Evolutionary conservation across 1,140 invertebrate species (phyloP), one percentile per base, ranked within the genome.

Genomic region (Dendrolimus kikuchii): DNA sequence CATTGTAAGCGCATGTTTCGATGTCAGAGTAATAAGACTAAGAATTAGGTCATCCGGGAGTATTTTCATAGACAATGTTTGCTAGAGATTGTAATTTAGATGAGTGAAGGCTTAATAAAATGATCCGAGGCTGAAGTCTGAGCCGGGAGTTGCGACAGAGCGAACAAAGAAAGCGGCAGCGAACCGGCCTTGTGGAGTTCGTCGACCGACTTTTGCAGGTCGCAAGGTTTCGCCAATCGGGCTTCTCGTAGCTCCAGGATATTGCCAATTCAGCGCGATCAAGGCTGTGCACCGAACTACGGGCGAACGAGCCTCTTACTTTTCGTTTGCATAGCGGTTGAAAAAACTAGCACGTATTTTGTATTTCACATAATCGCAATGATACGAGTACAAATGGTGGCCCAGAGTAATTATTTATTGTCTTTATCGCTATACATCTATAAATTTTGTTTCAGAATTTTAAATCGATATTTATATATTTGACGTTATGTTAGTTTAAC

Each of bases 181-280:
- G 67, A 65, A 53, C 58, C 74, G 76, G 81, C 81, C 82, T 84
- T 86, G 80, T 61, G 43, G 70, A 77, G 82, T 84, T 86, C 82
- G 73, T 77, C 78, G 82, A 77, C 82, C 81, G 81, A 82, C 65
- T 84, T 86, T 77, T 79, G 81, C 78, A 62, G 79, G 79, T 82
- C 78, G 74, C 82, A 86, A 86, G 82, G 83, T 86, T 86, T 86
- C 79, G 80, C 83, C 82, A 86, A 74, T 74, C 83, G 74, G 71
- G 75, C 82, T 80, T 80, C 81, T 81, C 74, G 72, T 60, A 57
- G 69, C 79, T 83, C 81, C 81, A 86, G 83, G 82, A 86, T 86
- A 86, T 86, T 86, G 81, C 77, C 82, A 86, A 86, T 83, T 80
- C 72, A 77, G 66, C 55, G 69, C 71, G 74, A 75, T 81, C 82